Conservation (phyloP, 1,140 invertebrate genomes). For the Doryteuthis pealeii region DNA sequence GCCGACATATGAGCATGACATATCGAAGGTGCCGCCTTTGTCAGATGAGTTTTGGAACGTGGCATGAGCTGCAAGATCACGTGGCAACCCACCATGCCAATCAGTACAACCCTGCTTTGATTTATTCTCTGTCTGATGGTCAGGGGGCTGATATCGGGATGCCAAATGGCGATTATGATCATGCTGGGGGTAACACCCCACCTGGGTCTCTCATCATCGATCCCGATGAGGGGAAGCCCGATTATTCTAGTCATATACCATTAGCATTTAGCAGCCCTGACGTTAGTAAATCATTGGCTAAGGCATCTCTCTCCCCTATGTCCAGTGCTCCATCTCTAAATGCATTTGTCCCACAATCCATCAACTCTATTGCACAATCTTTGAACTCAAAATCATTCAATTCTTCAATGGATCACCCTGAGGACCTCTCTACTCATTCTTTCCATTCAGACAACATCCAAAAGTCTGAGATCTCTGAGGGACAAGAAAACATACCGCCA, state of each 20-base stretch:
- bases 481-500: constrained; percentile 12
- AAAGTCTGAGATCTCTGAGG: constrained; percentile 3
- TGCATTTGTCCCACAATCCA: constrained; percentile 7
- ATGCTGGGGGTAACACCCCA: neutral
- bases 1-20: constrained; percentile 43
- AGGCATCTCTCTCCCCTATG: neutral
- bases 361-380: constrained; percentile 1
- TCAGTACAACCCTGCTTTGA: constrained; percentile 6
- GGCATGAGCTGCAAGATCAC: constrained; percentile 43
- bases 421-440: constrained; percentile 10
- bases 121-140: constrained; percentile 2
- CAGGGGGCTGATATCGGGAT: neutral
- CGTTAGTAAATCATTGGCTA: constrained; percentile 4
- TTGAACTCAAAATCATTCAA: constrained; percentile 6
- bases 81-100: constrained; percentile 34
- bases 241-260: constrained; percentile 15
- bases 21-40: constrained; percentile 44
- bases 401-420: constrained; percentile 8
- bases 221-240: neutral
- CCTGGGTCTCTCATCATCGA: neutral
- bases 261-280: neutral
- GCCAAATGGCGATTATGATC: constrained; percentile 8
- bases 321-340: neutral
- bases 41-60: constrained; percentile 40
- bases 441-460: constrained; percentile 11